phyloP scores from a whole-genome alignment of 2,888 invertebrate species.

The Dicyrtoma fusca region DNA sequence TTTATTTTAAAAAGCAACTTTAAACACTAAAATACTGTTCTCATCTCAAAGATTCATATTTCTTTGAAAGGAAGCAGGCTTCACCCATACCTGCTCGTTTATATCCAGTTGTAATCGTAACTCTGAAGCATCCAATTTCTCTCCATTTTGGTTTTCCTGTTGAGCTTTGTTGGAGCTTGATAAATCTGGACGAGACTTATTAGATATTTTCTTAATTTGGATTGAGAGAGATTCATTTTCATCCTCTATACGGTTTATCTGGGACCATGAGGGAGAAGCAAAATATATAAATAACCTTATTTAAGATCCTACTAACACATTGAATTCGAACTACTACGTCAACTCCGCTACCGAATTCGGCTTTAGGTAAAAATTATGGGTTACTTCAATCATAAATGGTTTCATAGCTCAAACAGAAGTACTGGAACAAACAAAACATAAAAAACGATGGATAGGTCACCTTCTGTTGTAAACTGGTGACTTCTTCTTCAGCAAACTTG shows the following conservation, averaged over 20 bases:
- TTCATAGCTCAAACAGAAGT: no score
- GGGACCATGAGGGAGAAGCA: constrained; percentile 60
- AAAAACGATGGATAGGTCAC: constrained; percentile 33
- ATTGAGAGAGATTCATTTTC: constrained; percentile 94
- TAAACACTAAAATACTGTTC: neutral
- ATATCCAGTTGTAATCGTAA: constrained; percentile 82
- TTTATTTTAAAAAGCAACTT: neutral
- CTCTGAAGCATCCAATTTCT: constrained; percentile 74
- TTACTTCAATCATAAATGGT: no score
- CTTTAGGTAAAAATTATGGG: neutral
- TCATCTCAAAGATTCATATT: constrained; percentile 8
- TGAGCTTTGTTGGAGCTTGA: neutral
- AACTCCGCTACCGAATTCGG: neutral
- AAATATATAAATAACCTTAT: no score
- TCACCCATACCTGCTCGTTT: constrained; percentile 82
- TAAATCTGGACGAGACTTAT: constrained; percentile 69
- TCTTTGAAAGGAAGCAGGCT: no score
- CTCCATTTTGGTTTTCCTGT: constrained; percentile 63
- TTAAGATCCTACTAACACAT: no score
- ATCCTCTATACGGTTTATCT: constrained; percentile 90
- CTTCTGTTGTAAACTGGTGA: constrained; percentile 58
- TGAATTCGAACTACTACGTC: no score
- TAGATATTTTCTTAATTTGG: constrained; percentile 95
- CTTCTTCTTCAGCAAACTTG: constrained; percentile 91
- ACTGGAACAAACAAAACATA: no score